phyloP scores from a whole-genome alignment of 2,888 invertebrate genomes.

The Parasteatoda lunata region DNA sequence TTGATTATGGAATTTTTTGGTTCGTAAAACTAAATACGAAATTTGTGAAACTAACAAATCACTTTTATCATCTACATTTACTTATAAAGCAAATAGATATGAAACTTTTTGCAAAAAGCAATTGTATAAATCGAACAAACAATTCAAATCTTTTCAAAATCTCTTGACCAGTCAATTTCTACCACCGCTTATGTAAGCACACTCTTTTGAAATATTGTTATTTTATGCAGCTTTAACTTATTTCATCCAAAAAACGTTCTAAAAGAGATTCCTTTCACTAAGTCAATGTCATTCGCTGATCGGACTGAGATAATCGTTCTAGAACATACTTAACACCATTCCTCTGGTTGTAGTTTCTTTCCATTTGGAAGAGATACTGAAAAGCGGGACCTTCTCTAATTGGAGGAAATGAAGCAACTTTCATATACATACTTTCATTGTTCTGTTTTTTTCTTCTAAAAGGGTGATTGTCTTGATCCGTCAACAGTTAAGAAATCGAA shows the following conservation, averaged over 20 bases:
- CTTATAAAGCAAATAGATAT: too few relatives aligned
- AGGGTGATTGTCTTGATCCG: constrained; percentile 51
- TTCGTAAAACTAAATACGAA: too few relatives aligned
- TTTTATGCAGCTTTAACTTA: too few relatives aligned
- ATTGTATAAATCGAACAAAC: too few relatives aligned
- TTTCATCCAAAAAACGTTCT: neutral
- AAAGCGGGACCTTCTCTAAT: constrained; percentile 40
- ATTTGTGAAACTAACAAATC: too few relatives aligned
- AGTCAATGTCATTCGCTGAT: neutral
- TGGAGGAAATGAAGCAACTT: constrained; percentile 53
- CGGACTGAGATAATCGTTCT: neutral
- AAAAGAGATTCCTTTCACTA: neutral
- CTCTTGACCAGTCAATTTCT: too few relatives aligned
- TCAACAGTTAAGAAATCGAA: constrained; percentile 49
- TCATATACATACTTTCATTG: constrained; percentile 43
- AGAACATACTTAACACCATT: neutral
- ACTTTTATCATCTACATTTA: too few relatives aligned
- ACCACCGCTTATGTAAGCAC: too few relatives aligned
- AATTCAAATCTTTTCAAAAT: too few relatives aligned
- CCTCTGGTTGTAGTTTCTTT: constrained; percentile 3
- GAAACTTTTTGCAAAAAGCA: too few relatives aligned
- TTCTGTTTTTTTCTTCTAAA: constrained; percentile 17
- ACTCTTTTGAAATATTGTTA: too few relatives aligned
- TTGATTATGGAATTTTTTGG: too few relatives aligned
- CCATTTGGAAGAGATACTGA: neutral